Base-by-base conservation (phyloP, 2,113 vertebrate genomes). In the Typhlomys cinereus region DNA sequence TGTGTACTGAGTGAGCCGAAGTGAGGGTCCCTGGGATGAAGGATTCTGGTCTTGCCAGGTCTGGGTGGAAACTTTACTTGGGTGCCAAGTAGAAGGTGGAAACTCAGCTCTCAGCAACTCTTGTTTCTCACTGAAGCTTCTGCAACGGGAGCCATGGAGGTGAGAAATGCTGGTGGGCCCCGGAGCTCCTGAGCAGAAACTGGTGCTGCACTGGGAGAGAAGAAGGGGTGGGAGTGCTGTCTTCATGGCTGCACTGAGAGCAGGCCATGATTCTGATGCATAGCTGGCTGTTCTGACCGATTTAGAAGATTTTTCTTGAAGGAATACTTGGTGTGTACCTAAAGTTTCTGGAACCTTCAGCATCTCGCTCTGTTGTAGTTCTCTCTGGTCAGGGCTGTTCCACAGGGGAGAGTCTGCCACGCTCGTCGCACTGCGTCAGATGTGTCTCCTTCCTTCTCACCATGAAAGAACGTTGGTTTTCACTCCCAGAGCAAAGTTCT, bases 341-440 rank as follows among this genome's bases (percentile, higher is more conserved):
- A 7, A 89, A 48, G 70, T 94, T 71, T 10, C 23, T 81, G 67
- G 85, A 93, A 66, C 61, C 57, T 85, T n/a, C 14, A 71, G 39
- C 66, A 27, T 66, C 74, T 86, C 50, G 10, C 5, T 64, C n/a
- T 81, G 23, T 80, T 87, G n/a, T 84, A 27, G 64, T 89, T 85
- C 82, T 20, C 57, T 41, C 48, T n/a, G 67, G 21, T 86, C 59
- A n/a, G 20, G 9, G 9, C 48, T 83, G 12, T 57, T 93, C 82
- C 41, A 59, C 23, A 85, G 44, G 59, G 20, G 18, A n/a, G 20
- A 7, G 2, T 89, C 52, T 88, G 2, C 52, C 3, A 5, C 39
- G 11, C 3, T 75, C 36, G 50, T 88, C 8, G 15, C 10, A 12
- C 25, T 70, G 6, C 62, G 10, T 48, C 44, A 48, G 15, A 7